These are phyloP conservation scores for Entelurus aequoreus DNA, from an alignment of 2,113 vertebrate genomes.

Conservation along the genomic window DNA sequence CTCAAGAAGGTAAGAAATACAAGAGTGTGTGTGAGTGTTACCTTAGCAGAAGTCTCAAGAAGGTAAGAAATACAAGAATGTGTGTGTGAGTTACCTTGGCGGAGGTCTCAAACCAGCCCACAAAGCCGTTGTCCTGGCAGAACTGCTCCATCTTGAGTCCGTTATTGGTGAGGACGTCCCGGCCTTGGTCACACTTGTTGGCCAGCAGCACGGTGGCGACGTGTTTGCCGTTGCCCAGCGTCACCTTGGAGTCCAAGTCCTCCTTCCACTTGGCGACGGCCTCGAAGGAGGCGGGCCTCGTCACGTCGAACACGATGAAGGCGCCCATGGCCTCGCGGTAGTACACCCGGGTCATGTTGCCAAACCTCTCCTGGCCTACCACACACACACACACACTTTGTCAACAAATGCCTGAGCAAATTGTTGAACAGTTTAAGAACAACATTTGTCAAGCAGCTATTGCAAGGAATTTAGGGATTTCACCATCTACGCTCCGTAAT, in stretches of 20 bases:
- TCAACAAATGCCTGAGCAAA: too few species aligned
- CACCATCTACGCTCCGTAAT: too few species aligned
- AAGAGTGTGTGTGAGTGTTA: too few species aligned
- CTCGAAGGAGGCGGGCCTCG: constrained; percentile 74
- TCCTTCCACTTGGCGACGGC: constrained; percentile 80
- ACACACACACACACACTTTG: neutral
- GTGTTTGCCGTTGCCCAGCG: constrained; percentile 72
- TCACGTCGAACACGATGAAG: constrained; percentile 78
- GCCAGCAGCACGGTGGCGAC: constrained; percentile 76
- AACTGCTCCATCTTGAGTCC: constrained; percentile 76
- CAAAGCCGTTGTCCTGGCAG: constrained; percentile 77
- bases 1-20: too few species aligned
- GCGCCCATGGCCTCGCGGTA: constrained; percentile 81
- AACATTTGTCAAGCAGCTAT: too few species aligned
- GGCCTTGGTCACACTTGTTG: constrained; percentile 78
- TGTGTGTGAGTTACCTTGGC: constrained; percentile 71
- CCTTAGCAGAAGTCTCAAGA: too few species aligned
- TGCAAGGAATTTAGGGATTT: too few species aligned
- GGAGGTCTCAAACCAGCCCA: constrained; percentile 77
- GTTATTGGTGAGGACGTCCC: constrained; percentile 66
- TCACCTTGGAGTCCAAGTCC: constrained; percentile 80
- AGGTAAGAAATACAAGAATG: neutral
- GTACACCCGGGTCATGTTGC: constrained; percentile 83
- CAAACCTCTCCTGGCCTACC: constrained; percentile 79
- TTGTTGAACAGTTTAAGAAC: too few species aligned